Evolutionary conservation across 2,888 invertebrate genomes (phyloP), one percentile per base, ranked within the genome.

Genomic region (Nineta flava): DNA sequence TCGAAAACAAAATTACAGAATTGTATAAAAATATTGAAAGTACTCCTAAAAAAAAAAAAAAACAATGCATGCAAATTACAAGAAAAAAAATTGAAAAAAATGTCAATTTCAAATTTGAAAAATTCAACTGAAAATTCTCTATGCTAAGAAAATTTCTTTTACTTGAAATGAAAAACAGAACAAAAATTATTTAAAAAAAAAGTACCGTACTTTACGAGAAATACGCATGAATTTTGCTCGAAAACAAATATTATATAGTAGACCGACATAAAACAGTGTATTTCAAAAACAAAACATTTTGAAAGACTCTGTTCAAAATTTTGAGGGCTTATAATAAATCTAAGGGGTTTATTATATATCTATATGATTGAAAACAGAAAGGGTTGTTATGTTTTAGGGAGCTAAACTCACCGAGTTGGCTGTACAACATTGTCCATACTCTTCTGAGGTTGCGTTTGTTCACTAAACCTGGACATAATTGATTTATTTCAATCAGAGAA

Each of bases 381-480:
- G 26, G 26, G 26, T 26, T 19, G 19, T 19, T 19, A 19, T 4
- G 26, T 26, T 26, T 26, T 35, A 19, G 38, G 16, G 19, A 12
- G 10, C 21, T 21, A 44, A 45, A 58, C 58, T 58, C 58, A 58
- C 58, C 58, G 54, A 34, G 54, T 56, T 49, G 54, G 54, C 53
- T 57, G 55, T 50, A 56, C 54, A 34, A 53, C 61, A 56, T 67
- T 69, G 54, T 72, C 72, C 50, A 55, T 51, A 47, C 55, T 55
- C 42, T 61, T 66, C 55, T 57, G 57, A 60, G 38, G 15, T 38
- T 71, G 72, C 35, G 70, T 69, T 60, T 72, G 70, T 59, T 74
- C 74, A 58, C 74, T 75, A 64, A 75, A 75, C 64, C 59, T 59
- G 54, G 56, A 55, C 54, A 52, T 49, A 52, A 50, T 44, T 19